These are phyloP conservation scores for Spea bombifrons DNA, from an alignment of 2,113 vertebrate species.

Conservation along the genomic window DNA sequence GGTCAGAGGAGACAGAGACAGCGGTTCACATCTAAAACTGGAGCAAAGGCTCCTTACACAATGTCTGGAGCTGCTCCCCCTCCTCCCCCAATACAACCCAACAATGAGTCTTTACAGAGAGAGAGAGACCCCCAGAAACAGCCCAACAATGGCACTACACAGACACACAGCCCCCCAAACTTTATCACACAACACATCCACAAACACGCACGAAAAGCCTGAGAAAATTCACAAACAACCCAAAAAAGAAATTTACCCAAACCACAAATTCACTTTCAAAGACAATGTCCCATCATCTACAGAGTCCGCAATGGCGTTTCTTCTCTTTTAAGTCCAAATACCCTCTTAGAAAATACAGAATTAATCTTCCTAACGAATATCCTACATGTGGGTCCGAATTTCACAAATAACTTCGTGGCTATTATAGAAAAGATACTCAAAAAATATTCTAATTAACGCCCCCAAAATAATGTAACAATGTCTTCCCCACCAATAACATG, in stretches of 20 bases:
- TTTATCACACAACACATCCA: neutral
- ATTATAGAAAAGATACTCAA: too few species aligned
- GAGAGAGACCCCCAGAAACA: neutral
- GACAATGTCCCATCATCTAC: too few species aligned
- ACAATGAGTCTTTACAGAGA: neutral
- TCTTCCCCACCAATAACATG: too few species aligned
- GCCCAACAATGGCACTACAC: neutral
- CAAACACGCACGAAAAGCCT: neutral
- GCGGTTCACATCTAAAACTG: conserved; percentile 22
- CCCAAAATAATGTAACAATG: too few species aligned
- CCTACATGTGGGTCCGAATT: too few species aligned
- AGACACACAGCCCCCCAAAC: neutral
- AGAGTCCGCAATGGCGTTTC: too few species aligned
- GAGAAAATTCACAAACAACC: neutral
- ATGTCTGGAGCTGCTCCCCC: neutral
- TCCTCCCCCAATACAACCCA: neutral
- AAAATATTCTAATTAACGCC: too few species aligned
- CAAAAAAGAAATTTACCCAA: neutral
- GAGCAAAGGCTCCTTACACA: neutral
- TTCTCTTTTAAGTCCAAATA: too few species aligned
- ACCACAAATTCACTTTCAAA: too few species aligned
- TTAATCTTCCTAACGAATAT: too few species aligned
- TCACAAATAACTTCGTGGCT: too few species aligned
- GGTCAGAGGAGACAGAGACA: conserved; percentile 38
- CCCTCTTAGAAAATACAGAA: too few species aligned